These are phyloP conservation scores for Sanderia malayensis DNA, from an alignment of 30 jellyfish, hydroid and myxozoan species.

Conservation along the genomic window DNA sequence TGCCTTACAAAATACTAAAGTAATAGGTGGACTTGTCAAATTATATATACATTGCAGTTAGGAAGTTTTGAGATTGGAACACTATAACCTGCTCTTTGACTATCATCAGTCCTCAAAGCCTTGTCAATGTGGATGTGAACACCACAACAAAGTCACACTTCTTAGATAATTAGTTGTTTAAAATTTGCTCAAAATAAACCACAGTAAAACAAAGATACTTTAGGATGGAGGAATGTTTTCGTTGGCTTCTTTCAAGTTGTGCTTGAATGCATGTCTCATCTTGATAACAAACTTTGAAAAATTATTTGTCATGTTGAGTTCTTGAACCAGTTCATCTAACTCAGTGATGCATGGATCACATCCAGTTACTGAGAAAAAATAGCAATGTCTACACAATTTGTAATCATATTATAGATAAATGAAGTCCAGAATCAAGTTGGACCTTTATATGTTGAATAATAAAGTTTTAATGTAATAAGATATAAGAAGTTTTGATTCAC, in stretches of 20 bases:
- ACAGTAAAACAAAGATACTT: too few relatives aligned
- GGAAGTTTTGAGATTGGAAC: too few relatives aligned
- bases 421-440: background rate
- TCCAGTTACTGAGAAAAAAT: constrained; percentile 21
- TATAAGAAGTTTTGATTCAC: too few relatives aligned
- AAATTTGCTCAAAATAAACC: too few relatives aligned
- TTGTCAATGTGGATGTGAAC: too few relatives aligned
- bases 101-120: too few relatives aligned
- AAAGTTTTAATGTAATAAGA: background rate
- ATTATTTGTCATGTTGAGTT: constrained; percentile 43
- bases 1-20: too few relatives aligned
- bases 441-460: background rate
- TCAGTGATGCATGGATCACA: constrained; percentile 41
- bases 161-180: too few relatives aligned
- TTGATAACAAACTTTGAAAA: constrained; percentile 42
- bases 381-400: background rate
- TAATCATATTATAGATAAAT: background rate
- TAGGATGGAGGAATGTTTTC: constrained; percentile 19
- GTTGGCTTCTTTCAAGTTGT: background rate
- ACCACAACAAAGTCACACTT: too few relatives aligned
- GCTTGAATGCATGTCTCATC: constrained; percentile 52
- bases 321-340: constrained; percentile 21
- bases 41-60: too few relatives aligned
- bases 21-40: too few relatives aligned
- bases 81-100: too few relatives aligned